phyloP scores from a whole-genome alignment of 2,888 invertebrate genomes.

The Monoplex corrugatus region DNA sequence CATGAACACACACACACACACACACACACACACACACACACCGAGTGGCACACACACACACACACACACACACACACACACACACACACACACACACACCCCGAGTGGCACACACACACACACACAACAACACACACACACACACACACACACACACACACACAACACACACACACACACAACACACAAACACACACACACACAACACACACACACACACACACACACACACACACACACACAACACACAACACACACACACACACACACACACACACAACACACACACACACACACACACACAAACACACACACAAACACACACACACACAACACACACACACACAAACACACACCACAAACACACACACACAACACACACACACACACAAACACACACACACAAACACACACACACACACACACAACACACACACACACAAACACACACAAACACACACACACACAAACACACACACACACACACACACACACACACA shows the following conservation, averaged over 20 bases:
- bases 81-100: conserved; percentile 33
- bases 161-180: background rate
- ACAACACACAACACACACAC: conserved; percentile 1
- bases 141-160: conserved; percentile 33
- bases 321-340: conserved; percentile 11
- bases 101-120: background rate
- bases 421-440: conserved; percentile 25
- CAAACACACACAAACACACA: background rate
- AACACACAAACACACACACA: too few species aligned
- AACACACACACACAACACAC: too few species aligned
- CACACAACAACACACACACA: too few species aligned
- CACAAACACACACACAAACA: background rate
- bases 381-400: conserved; percentile 22
- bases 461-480: conserved; percentile 1
- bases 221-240: conserved; percentile 15
- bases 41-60: background rate
- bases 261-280: conserved; percentile 20
- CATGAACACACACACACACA: background rate
- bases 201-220: conserved; percentile 3
- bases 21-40: background rate
- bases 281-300: conserved; percentile 25
- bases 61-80: background rate
- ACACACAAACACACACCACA: background rate
- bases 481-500: conserved; percentile 24
- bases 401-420: background rate